Evolutionary conservation across 2,113 vertebrate genomes (phyloP), one percentile per base, ranked within the genome.

Genomic region (Aptenodytes patagonicus): DNA sequence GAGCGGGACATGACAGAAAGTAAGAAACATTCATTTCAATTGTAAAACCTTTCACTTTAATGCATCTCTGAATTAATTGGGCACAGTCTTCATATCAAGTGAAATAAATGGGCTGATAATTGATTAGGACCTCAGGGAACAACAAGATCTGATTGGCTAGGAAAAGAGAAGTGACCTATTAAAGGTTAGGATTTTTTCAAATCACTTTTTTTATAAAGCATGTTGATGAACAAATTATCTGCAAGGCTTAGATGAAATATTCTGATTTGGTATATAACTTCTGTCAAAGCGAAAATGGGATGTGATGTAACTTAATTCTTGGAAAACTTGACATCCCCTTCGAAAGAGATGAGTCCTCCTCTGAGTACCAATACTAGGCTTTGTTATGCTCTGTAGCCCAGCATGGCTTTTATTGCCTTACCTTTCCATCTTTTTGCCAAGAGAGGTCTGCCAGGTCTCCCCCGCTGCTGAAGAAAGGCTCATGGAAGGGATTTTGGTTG

Each of bases 1-100:
- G 96, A 97, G 93, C 93, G 97, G 98, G 97, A 98, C 97, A 98
- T 97, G 98, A 98, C 97, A 97, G 98, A 97, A 98, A 97, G 93
- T 93, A 97, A 98, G 93, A 94, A 94, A 73, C 94, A 92, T 90
- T 98, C 83, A 97, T 98, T 97, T 98, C 97, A 96, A 96, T 96
- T 95, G 87, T 97, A 98, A 98, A 98, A 96, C 92, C 96, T 97
- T 98, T 97, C 97, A 96, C 88, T 97, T 97, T 97, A 97, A 97
- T 97, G 94, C 93, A 91, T 97, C 87, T 97, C 91, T 94, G 96
- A 97, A 97, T 97, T 97, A 97, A 97, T 97, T 98, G 97, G 93
- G 95, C 97, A 95, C 95, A 96, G 87, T 95, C 96, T 98, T 98
- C 92, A 80, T 97, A 97, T 97, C 90, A 96, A 92, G 73, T 93